Conservation (phyloP, 2,797 vertebrate species). For the Tokudaia tokunoshimensis region DNA sequence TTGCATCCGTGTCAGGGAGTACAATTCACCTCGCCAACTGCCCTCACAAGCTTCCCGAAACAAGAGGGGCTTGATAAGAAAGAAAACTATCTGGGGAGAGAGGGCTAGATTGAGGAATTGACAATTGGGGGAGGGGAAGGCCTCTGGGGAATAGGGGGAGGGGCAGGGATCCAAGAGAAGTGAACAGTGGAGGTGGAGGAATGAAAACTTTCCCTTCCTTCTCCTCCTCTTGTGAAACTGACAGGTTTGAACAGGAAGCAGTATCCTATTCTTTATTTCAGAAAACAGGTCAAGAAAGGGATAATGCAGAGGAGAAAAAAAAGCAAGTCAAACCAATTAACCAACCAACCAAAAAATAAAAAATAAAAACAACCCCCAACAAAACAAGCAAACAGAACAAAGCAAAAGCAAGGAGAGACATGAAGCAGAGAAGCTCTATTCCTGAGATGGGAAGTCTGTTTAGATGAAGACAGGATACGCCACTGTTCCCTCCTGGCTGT, state of each 20-base stretch:
- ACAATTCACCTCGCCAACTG: conserved; percentile 49
- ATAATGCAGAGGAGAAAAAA: background rate
- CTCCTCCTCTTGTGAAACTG: background rate
- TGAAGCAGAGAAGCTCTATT: background rate
- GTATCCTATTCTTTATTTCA: background rate
- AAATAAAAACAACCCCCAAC: background rate
- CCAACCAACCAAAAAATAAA: background rate
- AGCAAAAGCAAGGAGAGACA: background rate
- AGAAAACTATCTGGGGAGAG: background rate
- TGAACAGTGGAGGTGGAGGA: background rate
- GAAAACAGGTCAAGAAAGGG: conserved; percentile 54
- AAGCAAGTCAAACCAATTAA: background rate
- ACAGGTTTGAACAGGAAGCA: conserved; percentile 58
- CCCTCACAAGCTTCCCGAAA: conserved; percentile 70
- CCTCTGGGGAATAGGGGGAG: background rate
- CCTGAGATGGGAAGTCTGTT: no score
- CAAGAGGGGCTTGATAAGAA: background rate
- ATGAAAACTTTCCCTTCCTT: background rate
- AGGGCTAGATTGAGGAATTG: background rate
- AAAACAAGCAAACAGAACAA: background rate
- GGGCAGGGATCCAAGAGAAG: background rate
- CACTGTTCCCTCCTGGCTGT: background rate
- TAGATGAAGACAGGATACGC: background rate
- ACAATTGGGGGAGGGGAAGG: background rate
- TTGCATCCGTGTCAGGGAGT: conserved; percentile 71